phyloP scores from a whole-genome alignment of 2,797 vertebrate species.

The Megaceryle alcyon region DNA sequence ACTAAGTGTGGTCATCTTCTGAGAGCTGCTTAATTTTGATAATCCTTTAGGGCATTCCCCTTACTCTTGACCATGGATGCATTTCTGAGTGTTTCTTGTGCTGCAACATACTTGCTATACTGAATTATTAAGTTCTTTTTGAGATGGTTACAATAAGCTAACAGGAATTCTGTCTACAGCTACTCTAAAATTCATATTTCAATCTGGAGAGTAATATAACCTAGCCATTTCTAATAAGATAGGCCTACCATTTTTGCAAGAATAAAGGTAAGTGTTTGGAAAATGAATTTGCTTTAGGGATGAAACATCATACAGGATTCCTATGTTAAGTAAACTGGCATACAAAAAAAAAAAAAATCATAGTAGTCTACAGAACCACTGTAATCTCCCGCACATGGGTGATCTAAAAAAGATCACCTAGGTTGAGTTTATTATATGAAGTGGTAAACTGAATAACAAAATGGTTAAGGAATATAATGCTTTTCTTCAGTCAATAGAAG shows the following conservation, averaged over 20 bases:
- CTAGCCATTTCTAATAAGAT: not conserved
- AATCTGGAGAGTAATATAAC: not conserved
- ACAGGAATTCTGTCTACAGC: not conserved
- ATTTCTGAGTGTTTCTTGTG: not conserved
- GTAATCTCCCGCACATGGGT: not conserved
- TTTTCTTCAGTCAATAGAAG: not conserved
- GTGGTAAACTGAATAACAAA: not conserved
- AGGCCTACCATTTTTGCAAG: not conserved
- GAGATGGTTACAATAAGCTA: not conserved
- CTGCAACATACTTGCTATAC: not conserved
- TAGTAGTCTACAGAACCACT: not conserved
- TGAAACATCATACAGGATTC: not conserved
- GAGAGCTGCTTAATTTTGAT: not conserved
- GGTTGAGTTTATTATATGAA: not conserved
- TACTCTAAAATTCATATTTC: not conserved
- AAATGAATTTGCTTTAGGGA: not conserved
- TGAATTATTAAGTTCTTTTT: not conserved
- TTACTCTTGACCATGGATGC: not conserved
- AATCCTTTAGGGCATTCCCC: not conserved
- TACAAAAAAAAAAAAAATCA: rapidly evolving
- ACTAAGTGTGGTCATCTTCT: not conserved
- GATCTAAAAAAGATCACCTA: not conserved
- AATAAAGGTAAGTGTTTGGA: not conserved
- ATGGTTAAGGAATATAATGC: not conserved
- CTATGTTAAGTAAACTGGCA: not conserved